These are phyloP conservation scores for Holothuria scabra DNA, from an alignment of 53 echinoderm and acorn worm genomes.

Conservation along the genomic window DNA sequence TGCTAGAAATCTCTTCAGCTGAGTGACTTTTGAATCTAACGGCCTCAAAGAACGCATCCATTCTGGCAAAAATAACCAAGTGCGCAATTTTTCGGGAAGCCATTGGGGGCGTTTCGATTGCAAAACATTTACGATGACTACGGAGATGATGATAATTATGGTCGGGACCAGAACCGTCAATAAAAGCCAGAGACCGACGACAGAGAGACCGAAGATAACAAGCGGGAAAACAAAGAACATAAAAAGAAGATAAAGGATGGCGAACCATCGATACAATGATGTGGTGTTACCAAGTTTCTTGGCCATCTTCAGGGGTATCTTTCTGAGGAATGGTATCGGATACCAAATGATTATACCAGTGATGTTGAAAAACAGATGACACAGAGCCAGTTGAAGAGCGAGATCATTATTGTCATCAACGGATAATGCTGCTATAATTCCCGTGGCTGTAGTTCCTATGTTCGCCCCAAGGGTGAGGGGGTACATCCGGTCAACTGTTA, in stretches of 20 bases:
- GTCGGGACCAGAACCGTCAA: slow-evolving; percentile 64
- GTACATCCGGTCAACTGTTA: slow-evolving; percentile 75
- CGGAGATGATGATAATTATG: slow-evolving; percentile 40
- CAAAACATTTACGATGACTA: slow-evolving; percentile 69
- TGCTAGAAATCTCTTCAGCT: not conserved
- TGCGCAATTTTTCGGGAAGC: slow-evolving; percentile 70
- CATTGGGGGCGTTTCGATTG: slow-evolving; percentile 69
- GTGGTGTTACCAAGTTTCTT: slow-evolving; percentile 91
- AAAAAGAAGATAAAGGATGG: slow-evolving; percentile 75
- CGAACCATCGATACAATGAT: slow-evolving; percentile 90
- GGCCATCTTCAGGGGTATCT: slow-evolving; percentile 77
- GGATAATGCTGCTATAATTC: slow-evolving; percentile 73
- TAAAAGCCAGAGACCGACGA: slow-evolving; percentile 73
- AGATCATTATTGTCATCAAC: slow-evolving; percentile 66
- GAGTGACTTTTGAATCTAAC: slow-evolving; percentile 50
- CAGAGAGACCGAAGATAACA: slow-evolving; percentile 76
- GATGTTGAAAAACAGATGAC: slow-evolving; percentile 82
- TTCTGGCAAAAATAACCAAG: slow-evolving; percentile 73
- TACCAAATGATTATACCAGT: slow-evolving; percentile 79
- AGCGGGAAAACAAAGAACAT: slow-evolving; percentile 90
- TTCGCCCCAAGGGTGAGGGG: slow-evolving; percentile 82
- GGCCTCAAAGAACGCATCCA: slow-evolving; percentile 82
- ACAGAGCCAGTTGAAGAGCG: slow-evolving; percentile 73
- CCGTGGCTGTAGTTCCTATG: slow-evolving; percentile 86
- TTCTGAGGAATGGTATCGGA: slow-evolving; percentile 71